Conservation (phyloP, 1,140 invertebrate species). For the Caenorhabditis latens region DNA sequence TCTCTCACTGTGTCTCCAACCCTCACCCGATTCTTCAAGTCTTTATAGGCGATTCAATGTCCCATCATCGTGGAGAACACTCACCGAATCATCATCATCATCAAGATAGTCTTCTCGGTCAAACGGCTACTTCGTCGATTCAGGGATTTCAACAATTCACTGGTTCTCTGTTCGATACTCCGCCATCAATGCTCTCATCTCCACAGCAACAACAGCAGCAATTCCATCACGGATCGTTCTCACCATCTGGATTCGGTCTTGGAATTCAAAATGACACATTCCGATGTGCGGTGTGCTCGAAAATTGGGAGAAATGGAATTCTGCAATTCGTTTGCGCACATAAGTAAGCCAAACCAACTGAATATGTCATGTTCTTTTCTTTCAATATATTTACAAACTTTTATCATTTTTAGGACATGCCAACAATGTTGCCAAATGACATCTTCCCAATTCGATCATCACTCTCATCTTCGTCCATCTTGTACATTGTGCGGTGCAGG, state of each 20-base stretch:
- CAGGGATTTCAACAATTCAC: constrained; percentile 5
- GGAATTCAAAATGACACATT: not conserved
- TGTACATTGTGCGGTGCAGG: constrained; percentile 6
- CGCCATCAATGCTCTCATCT: constrained; percentile 6
- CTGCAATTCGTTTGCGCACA: constrained; percentile 42
- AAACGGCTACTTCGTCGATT: not conserved
- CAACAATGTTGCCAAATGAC: not conserved
- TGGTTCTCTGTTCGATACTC: constrained; percentile 27
- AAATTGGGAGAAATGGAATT: not conserved
- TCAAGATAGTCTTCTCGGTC: constrained; percentile 13
- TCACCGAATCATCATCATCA: constrained; percentile 25
- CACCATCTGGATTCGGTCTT: constrained; percentile 18
- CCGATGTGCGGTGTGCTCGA: constrained; percentile 5
- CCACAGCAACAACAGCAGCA: not conserved
- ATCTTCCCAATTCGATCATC: not conserved
- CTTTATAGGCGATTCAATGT: constrained; percentile 27
- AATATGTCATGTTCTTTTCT: not conserved
- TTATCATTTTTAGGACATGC: constrained; percentile 25
- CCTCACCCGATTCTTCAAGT: not conserved
- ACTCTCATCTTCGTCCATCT: not conserved
- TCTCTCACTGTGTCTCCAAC: no score
- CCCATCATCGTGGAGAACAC: constrained; percentile 24
- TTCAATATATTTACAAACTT: not conserved
- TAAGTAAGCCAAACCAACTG: not conserved
- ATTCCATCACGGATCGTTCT: not conserved